These are phyloP conservation scores for Myanophis thanlyinensis DNA, from an alignment of 2,113 vertebrate genomes.

Conservation along the genomic window DNA sequence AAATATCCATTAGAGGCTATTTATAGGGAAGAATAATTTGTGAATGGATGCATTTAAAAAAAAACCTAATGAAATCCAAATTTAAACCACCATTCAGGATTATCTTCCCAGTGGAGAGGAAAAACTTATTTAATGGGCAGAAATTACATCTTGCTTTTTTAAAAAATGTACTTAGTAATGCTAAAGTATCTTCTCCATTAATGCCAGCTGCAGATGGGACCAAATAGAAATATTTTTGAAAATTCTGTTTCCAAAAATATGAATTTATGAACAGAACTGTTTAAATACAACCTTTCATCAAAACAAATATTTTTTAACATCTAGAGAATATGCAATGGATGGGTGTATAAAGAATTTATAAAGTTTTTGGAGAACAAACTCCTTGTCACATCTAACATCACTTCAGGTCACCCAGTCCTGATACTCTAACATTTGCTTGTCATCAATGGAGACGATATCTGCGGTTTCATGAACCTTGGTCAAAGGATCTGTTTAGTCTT, in stretches of 20 bases:
- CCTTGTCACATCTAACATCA: not conserved
- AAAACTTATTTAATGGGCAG: not conserved
- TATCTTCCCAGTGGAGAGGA: not conserved
- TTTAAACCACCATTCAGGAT: not conserved
- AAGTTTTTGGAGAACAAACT: not conserved
- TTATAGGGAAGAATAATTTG: constrained; percentile 3
- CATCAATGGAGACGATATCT: not conserved
- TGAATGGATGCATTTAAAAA: not conserved
- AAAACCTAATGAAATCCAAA: constrained; percentile 1
- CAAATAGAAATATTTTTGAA: not conserved
- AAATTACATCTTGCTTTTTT: not conserved
- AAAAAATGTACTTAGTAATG: not conserved
- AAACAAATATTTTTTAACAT: not conserved
- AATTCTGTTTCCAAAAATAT: not conserved
- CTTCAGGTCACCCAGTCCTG: not conserved
- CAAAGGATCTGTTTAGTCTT: not conserved
- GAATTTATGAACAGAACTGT: not conserved
- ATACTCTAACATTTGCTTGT: not conserved
- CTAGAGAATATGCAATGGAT: not conserved
- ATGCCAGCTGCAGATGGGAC: not conserved
- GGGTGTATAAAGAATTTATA: not conserved
- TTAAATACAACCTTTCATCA: not conserved
- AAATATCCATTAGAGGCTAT: constrained; percentile 14
- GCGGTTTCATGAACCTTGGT: not conserved
- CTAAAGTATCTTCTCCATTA: not conserved